A percentile compares a stretch with the other conserved stretches of the same genome.
phyloP scores from a whole-genome alignment of 2,888 invertebrate genomes.

The Aradus depressus region DNA sequence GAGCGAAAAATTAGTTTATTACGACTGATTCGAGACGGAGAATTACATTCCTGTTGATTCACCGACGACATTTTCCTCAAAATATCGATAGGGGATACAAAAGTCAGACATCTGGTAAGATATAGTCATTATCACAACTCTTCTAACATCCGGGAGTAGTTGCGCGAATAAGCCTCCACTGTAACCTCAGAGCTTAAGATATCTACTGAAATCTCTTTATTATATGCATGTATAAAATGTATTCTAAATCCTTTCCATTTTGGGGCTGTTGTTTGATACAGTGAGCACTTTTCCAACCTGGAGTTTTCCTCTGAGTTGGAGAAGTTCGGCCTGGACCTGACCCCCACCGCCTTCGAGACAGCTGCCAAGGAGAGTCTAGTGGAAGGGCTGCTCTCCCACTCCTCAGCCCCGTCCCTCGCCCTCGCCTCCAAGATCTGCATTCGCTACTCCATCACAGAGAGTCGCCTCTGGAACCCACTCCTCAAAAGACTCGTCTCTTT shows the following conservation, averaged over 20 bases:
- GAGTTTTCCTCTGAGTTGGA: slow-evolving; percentile 36
- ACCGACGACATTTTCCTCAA: too few relatives aligned
- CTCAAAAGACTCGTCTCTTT: slow-evolving; percentile 2
- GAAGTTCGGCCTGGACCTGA: slow-evolving; percentile 35
- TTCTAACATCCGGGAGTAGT: neutral
- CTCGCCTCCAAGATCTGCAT: slow-evolving; percentile 27
- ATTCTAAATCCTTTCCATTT: slow-evolving; percentile 1
- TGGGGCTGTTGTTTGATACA: slow-evolving; percentile 27
- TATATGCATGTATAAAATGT: neutral
- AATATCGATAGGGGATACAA: too few relatives aligned
- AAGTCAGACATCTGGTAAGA: too few relatives aligned
- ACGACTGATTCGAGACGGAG: too few relatives aligned
- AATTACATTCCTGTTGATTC: too few relatives aligned
- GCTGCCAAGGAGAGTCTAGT: slow-evolving; percentile 28
- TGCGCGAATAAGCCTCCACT: neutral
- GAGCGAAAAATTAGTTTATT: too few relatives aligned
- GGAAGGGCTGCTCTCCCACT: slow-evolving; percentile 24
- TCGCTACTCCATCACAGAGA: slow-evolving; percentile 1
- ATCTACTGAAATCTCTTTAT: neutral
- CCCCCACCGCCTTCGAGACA: slow-evolving; percentile 33
- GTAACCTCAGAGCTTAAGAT: neutral
- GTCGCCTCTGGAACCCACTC: slow-evolving; percentile 5
- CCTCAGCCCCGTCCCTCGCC: slow-evolving; percentile 22
- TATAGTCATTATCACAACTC: too few relatives aligned
- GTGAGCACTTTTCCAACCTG: slow-evolving; percentile 35